Percentiles rank a stretch among this genome's conserved stretches.
These are phyloP conservation scores for Tenthredo scrophulariae DNA, from an alignment of 2,888 invertebrate species.

Conservation along the genomic window DNA sequence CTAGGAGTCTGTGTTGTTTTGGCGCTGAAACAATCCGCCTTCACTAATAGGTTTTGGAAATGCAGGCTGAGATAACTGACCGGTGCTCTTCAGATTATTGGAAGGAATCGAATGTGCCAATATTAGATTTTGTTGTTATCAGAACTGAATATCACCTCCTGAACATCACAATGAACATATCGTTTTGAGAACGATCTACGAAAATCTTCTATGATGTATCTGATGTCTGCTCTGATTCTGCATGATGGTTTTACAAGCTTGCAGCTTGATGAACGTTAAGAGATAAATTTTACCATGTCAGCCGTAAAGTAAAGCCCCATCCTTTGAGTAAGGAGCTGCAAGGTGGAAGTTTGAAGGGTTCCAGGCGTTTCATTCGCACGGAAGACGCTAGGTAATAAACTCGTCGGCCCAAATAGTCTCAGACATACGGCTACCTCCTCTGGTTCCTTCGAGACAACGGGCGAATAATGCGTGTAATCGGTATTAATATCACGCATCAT, in stretches of 20 bases:
- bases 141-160: neutral
- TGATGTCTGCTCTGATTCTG: neutral
- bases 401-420: slow-evolving; percentile 50
- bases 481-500: slow-evolving; percentile 56
- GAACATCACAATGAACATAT: neutral
- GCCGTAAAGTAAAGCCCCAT: slow-evolving; percentile 7
- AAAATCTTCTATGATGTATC: neutral
- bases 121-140: neutral
- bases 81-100: neutral
- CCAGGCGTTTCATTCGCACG: slow-evolving; percentile 48
- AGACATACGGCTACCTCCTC: slow-evolving; percentile 40
- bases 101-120: neutral
- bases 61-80: neutral
- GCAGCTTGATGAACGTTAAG: slow-evolving; percentile 34
- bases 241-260: neutral
- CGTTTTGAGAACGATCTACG: neutral
- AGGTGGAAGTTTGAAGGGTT: slow-evolving; percentile 50
- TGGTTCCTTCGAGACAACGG: slow-evolving; percentile 43
- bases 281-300: slow-evolving; percentile 34
- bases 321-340: slow-evolving; percentile 21
- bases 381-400: slow-evolving; percentile 50
- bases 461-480: slow-evolving; percentile 54
- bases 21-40: neutral
- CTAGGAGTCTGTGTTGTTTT: neutral
- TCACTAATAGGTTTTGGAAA: slow-evolving; percentile 4